Conservation (phyloP, 2,888 invertebrate species). For the Oxycera nigricornis region DNA sequence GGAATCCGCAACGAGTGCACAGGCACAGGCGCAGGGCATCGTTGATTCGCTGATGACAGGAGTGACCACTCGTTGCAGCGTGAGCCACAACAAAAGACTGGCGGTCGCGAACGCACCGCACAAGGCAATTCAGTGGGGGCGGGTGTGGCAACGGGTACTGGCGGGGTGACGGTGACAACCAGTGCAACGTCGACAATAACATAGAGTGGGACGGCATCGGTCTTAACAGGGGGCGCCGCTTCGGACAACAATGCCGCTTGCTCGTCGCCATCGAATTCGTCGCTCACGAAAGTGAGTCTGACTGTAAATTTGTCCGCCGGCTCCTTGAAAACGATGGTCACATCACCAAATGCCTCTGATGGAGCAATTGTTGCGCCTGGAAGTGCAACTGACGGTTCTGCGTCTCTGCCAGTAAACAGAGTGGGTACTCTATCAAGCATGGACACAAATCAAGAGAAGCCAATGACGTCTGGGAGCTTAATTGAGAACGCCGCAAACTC, state of each 20-base stretch:
- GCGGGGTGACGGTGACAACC: conserved; percentile 52
- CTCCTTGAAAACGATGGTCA: conserved; percentile 24
- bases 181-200: conserved; percentile 50
- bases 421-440: not conserved
- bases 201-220: conserved; percentile 49
- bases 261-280: not conserved
- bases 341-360: not conserved
- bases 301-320: not conserved
- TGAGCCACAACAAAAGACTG: conserved; percentile 75
- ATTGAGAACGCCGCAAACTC: not conserved
- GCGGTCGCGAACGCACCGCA: conserved; percentile 57
- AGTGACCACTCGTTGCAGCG: conserved; percentile 85
- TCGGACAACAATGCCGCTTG: conserved; percentile 21
- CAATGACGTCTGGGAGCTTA: conserved; percentile 17
- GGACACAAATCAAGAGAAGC: conserved; percentile 17
- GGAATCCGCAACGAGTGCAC: conserved; percentile 71
- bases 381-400: not conserved
- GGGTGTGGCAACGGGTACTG: conserved; percentile 38
- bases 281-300: not conserved
- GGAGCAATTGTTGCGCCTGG: not conserved
- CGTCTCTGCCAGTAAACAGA: not conserved
- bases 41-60: conserved; percentile 77
- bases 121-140: conserved; percentile 44
- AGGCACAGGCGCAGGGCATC: conserved; percentile 63
- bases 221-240: conserved; percentile 39